Base-by-base conservation (phyloP, 2,797 vertebrate species). In the Aulostomus chinensis region DNA sequence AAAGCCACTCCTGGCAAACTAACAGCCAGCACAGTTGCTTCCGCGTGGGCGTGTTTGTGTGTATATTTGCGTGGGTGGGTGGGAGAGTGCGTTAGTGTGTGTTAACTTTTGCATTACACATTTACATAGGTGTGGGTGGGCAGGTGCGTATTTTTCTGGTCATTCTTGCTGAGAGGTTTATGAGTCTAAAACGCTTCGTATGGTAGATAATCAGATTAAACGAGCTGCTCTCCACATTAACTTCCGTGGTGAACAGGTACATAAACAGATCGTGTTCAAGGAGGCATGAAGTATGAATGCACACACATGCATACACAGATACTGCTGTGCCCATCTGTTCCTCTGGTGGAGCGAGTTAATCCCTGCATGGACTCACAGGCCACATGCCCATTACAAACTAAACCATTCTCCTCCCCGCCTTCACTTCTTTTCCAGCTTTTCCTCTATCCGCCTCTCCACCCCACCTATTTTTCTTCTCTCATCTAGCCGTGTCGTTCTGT, bases 271-370 rank as follows among this genome's bases (percentile, higher is more conserved):
- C 35, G 72, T 54, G 71, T 37, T 82, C 58, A 80, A 67, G 57
- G 40, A 81, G 62, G 71, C 83, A 73, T 76, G 58, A 80, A 77
- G 73, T 73, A 66, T 76, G 69, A 70, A 69, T 12, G 46, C 61
- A 76, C 76, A 69, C 71, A 80, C 80, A 64, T 72, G 59, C 75
- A 73, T 48, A 73, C 82, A 72, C 76, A 83, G 58, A 72, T 66
- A 77, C 76, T 84, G 76, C 85, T 83, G 83, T 68, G 69, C 75
- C 91, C 89, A 90, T 92, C 90, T 91, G 91, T 75, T 89, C 85
- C 80, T 84, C 86, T 86, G 88, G 85, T 78, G 57, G 84, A 80
- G 73, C 33, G 58, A 81, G 80, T 89, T 88, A 88, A 89, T 89
- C 89, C 84, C 87, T 73, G 81, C 81, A 67, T 85, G 86, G 71